Percentiles rank a stretch among this genome's conserved stretches.
Evolutionary conservation across 2,113 vertebrate species (phyloP).

Genomic region (Embiotoca jacksoni): DNA sequence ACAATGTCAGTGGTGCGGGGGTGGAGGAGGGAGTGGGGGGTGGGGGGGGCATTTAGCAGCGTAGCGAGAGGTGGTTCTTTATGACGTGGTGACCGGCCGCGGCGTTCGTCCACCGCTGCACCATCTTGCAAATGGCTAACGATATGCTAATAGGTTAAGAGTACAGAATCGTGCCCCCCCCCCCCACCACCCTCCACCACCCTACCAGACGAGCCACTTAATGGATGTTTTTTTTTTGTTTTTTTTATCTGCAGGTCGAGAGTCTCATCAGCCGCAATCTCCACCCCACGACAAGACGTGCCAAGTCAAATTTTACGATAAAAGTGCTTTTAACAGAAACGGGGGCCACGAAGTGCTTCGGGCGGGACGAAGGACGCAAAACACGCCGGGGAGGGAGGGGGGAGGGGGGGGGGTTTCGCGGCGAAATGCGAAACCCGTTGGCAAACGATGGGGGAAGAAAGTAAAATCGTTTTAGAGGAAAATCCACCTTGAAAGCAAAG

Average conservation of each 20-base stretch:
- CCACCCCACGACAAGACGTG: slow-evolving; percentile 67
- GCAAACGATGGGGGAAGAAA: slow-evolving; percentile 45
- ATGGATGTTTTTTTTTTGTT: slow-evolving; percentile 68
- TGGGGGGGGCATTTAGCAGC: slow-evolving; percentile 64
- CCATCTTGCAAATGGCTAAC: slow-evolving; percentile 68
- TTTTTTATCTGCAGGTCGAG: slow-evolving; percentile 65
- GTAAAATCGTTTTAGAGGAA: slow-evolving; percentile 47
- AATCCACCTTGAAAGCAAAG: slow-evolving; percentile 66
- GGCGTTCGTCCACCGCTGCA: slow-evolving; percentile 32
- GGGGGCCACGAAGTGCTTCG: slow-evolving; percentile 55
- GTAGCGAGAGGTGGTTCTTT: slow-evolving; percentile 70
- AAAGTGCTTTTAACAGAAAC: slow-evolving; percentile 74
- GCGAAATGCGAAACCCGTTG: slow-evolving; percentile 71
- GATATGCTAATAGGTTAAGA: slow-evolving; percentile 76
- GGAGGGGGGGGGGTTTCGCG: slow-evolving; percentile 27
- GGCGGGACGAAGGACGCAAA: slow-evolving; percentile 67
- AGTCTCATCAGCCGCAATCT: slow-evolving; percentile 69
- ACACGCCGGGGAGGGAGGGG: background rate
- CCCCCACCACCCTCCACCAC: no score
- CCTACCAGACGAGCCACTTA: slow-evolving; percentile 66
- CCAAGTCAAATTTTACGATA: slow-evolving; percentile 76
- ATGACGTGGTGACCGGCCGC: slow-evolving; percentile 70
- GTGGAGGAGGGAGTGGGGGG: no score
- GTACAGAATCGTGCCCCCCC: slow-evolving; percentile 23
- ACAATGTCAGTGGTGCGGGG: slow-evolving; percentile 49